Conservation (phyloP, 2,113 vertebrate genomes). For the Plotosus lineatus region DNA sequence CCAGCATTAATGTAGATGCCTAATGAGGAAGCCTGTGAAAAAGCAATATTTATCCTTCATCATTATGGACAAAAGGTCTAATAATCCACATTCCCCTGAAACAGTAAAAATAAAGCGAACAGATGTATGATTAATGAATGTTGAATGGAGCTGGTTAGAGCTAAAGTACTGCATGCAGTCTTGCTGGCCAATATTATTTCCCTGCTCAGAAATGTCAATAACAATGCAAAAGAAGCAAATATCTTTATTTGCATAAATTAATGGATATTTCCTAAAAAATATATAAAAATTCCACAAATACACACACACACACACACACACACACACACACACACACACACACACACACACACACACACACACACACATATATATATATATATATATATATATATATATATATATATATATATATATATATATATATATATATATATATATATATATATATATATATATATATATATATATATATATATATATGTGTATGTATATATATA, state of each 20-base stretch:
- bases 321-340: slow-evolving; percentile 10
- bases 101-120: neutral
- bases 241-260: slow-evolving; percentile 29
- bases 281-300: neutral
- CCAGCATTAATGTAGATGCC: neutral
- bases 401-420: too few relatives aligned
- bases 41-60: neutral
- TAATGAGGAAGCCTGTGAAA: slow-evolving; percentile 13
- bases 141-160: slow-evolving; percentile 41
- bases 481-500: too few relatives aligned
- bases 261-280: neutral
- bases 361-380: too few relatives aligned
- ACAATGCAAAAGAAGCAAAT: neutral
- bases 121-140: slow-evolving; percentile 32
- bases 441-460: too few relatives aligned
- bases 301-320: neutral
- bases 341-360: slow-evolving; percentile 19
- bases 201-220: slow-evolving; percentile 8
- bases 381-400: too few relatives aligned
- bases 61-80: neutral
- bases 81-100: slow-evolving; percentile 6
- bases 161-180: slow-evolving; percentile 23
- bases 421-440: too few relatives aligned
- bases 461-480: too few relatives aligned
- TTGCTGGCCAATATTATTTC: slow-evolving; percentile 30